Evolutionary conservation across 2,888 invertebrate species (phyloP), one percentile per base, ranked within the genome.

Genomic region (Muscina levida): DNA sequence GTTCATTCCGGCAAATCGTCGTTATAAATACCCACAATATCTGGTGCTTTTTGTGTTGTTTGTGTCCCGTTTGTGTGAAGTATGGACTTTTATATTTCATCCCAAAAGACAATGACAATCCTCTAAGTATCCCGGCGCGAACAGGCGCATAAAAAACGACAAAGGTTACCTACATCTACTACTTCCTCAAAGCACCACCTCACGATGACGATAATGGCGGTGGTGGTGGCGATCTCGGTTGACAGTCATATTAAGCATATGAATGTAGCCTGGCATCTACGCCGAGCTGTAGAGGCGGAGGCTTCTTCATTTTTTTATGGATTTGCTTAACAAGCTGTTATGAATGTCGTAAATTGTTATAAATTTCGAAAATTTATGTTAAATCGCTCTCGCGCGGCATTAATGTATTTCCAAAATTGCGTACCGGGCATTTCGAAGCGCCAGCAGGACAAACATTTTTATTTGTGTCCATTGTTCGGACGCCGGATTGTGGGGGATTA

Each of bases 311-410:
- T 81, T 81, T 77, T 81, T 81, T 77, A 81, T 77, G 81, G 77
- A 77, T 81, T 77, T 81, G 68, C 81, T 81, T 81, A 82, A 81
- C 82, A 82, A 82, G 82, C 81, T 82, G 82, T 82, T 82, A 82
- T 82, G 80, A 82, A 77, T 82, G 81, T 81, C 82, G 78, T 81
- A 82, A 82, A 82, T 82, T 82, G 76, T 78, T 73, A 78, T 76
- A 78, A 82, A 81, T 77, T 78, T 80, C 73, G 67, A 75, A 75
- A 81, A 81, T 81, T 81, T 81, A 81, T 81, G 81, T 81, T 71
- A 79, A 82, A 80, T 75, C 65, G 77, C 74, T 81, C 67, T 48
- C 62, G 42, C 37, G 22, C 39, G 42, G 62, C 62, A 62, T 62
- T 62, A 62, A 62, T 17, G 62, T 17, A 59, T 17, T n/a, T 11